Conservation (phyloP, 2,797 vertebrate species). For the Steatocranus sp. region DNA sequence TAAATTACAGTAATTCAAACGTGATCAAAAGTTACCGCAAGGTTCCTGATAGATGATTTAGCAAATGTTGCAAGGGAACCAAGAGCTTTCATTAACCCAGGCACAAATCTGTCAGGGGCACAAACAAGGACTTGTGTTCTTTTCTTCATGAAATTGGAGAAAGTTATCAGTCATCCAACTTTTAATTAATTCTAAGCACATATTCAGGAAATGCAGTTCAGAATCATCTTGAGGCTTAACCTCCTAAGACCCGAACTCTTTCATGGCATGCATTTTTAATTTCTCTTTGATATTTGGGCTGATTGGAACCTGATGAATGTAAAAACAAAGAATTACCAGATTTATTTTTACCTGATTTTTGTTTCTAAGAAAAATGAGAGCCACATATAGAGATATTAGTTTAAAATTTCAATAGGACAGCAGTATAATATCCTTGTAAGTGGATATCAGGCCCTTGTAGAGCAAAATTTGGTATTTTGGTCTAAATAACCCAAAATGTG, state of each 20-base stretch:
- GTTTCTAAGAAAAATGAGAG: neutral
- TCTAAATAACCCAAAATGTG: neutral
- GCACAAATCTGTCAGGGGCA: neutral
- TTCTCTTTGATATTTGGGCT: neutral
- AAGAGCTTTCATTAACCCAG: rapidly evolving
- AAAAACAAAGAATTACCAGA: neutral
- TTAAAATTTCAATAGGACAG: neutral
- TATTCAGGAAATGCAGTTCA: neutral
- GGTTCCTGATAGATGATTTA: neutral
- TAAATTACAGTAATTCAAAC: neutral
- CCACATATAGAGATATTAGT: neutral
- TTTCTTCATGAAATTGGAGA: neutral
- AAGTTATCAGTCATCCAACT: neutral
- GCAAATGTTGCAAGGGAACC: neutral
- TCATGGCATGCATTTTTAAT: neutral
- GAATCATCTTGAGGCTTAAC: neutral
- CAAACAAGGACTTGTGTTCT: neutral
- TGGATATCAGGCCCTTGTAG: neutral
- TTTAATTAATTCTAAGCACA: neutral
- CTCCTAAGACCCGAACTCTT: neutral
- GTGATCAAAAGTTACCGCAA: neutral
- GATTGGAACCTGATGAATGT: neutral
- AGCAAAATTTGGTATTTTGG: rapidly evolving
- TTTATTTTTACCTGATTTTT: neutral
- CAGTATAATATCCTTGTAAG: neutral